Evolutionary conservation across 2,888 invertebrate species (phyloP).

Genomic region (Cerastoderma edule): DNA sequence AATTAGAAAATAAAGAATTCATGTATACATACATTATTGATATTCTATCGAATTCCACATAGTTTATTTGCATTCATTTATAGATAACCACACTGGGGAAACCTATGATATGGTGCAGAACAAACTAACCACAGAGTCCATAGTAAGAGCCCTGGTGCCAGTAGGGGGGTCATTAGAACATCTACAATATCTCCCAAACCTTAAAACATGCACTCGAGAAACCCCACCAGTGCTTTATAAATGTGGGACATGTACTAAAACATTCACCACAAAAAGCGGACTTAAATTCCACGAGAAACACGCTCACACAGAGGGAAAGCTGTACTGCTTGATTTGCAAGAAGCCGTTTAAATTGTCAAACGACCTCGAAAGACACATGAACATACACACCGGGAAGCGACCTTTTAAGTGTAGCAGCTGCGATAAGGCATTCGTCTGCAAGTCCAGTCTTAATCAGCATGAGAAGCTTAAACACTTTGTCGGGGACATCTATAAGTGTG

Average conservation of each 20-base stretch:
- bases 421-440: slow-evolving; percentile 43
- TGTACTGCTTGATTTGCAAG: slow-evolving; percentile 25
- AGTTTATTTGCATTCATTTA: too few species aligned
- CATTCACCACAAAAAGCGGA: slow-evolving; percentile 22
- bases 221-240: background rate
- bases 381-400: slow-evolving; percentile 35
- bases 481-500: slow-evolving; percentile 42
- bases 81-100: too few species aligned
- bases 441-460: slow-evolving; percentile 45
- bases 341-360: slow-evolving; percentile 31
- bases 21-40: too few species aligned
- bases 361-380: slow-evolving; percentile 40
- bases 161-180: too few species aligned
- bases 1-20: too few species aligned
- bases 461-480: slow-evolving; percentile 41
- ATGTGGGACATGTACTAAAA: slow-evolving; percentile 25
- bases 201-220: too few species aligned
- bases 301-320: slow-evolving; percentile 21
- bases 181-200: too few species aligned
- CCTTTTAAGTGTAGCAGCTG: slow-evolving; percentile 38
- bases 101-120: too few species aligned
- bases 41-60: too few species aligned
- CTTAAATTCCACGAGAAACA: slow-evolving; percentile 33
- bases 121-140: too few species aligned
- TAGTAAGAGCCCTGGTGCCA: too few species aligned